Percentiles rank a stretch among this genome's conserved stretches.
phyloP scores from a whole-genome alignment of 1,140 invertebrate species.

The Pseudomyrmex gracilis region DNA sequence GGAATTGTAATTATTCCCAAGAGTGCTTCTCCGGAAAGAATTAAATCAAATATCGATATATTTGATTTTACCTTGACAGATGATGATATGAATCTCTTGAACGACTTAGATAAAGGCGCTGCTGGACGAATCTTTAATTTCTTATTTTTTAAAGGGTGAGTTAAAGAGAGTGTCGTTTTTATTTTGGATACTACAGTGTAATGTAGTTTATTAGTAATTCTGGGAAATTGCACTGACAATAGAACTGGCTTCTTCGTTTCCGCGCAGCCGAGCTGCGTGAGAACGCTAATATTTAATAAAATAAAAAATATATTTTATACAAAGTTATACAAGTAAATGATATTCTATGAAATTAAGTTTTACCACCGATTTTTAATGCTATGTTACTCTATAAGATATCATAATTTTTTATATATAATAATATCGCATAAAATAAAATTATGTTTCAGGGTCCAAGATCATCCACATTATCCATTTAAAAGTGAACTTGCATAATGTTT shows the following conservation, averaged over 20 bases:
- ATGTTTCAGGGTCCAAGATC: slow-evolving; percentile 85
- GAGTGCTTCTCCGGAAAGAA: slow-evolving; percentile 90
- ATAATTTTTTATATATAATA: background rate
- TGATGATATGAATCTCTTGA: slow-evolving; percentile 85
- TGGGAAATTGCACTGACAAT: too few relatives aligned
- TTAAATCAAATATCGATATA: slow-evolving; percentile 88
- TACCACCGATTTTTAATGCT: background rate
- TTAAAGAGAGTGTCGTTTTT: slow-evolving; percentile 3
- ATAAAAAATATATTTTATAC: slow-evolving; percentile 5
- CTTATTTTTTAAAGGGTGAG: slow-evolving; percentile 86
- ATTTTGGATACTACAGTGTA: slow-evolving; percentile 5
- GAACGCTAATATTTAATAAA: background rate
- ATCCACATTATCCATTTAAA: slow-evolving; percentile 87
- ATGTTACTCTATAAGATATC: background rate
- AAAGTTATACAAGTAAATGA: background rate
- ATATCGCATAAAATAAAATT: background rate
- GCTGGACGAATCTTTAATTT: slow-evolving; percentile 87
- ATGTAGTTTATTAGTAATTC: too few relatives aligned
- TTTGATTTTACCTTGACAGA: slow-evolving; percentile 87
- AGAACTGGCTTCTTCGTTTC: background rate
- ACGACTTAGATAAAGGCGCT: slow-evolving; percentile 85
- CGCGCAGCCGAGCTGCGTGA: background rate
- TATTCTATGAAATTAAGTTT: background rate
- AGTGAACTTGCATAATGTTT: slow-evolving; percentile 70
- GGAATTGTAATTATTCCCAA: slow-evolving; percentile 94